phyloP scores from a whole-genome alignment of 2,888 invertebrate genomes.

The Ceramica pisi region DNA sequence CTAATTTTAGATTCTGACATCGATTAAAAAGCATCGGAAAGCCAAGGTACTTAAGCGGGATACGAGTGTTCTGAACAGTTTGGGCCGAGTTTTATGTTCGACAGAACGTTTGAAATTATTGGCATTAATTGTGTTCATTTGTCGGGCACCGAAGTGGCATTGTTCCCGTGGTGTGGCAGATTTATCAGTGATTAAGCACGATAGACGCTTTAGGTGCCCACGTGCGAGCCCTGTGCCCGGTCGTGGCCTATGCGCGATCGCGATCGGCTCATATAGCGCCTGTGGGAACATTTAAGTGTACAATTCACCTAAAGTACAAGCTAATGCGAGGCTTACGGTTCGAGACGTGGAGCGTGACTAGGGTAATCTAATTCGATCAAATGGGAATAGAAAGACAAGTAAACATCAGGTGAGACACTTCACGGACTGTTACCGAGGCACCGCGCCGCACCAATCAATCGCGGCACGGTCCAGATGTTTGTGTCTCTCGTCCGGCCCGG shows the following conservation, averaged over 20 bases:
- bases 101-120: slow-evolving; percentile 72
- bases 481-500: slow-evolving; percentile 74
- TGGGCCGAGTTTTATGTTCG: slow-evolving; percentile 52
- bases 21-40: slow-evolving; percentile 55
- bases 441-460: slow-evolving; percentile 75
- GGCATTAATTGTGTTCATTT: slow-evolving; percentile 84
- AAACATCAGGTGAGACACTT: slow-evolving; percentile 75
- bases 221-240: slow-evolving; percentile 81
- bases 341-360: slow-evolving; percentile 66
- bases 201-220: slow-evolving; percentile 79
- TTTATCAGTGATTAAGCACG: slow-evolving; percentile 83
- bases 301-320: slow-evolving; percentile 55
- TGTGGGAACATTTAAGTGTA: slow-evolving; percentile 77
- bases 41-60: slow-evolving; percentile 27
- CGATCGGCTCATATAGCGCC: slow-evolving; percentile 80
- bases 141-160: slow-evolving; percentile 80
- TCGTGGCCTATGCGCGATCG: slow-evolving; percentile 83
- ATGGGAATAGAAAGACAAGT: slow-evolving; percentile 68
- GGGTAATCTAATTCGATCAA: slow-evolving; percentile 66
- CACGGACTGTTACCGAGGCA: slow-evolving; percentile 71
- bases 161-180: slow-evolving; percentile 79
- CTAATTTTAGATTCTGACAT: slow-evolving; percentile 61
- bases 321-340: slow-evolving; percentile 59
- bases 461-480: slow-evolving; percentile 78
- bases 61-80: slow-evolving; percentile 51